Conservation (phyloP, 2,888 invertebrate genomes). For the Lapara coniferarum region DNA sequence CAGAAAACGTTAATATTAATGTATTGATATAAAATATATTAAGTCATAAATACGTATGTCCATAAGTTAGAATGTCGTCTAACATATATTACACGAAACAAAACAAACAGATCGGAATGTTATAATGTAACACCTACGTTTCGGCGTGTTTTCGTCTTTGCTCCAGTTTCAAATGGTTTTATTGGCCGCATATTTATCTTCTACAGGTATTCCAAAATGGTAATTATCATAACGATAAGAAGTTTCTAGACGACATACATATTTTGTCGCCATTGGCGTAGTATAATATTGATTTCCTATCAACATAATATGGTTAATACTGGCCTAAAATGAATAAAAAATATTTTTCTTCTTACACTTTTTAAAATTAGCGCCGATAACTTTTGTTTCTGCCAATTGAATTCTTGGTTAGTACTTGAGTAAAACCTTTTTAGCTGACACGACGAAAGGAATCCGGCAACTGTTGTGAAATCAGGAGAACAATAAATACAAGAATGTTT, state of each 20-base stretch:
- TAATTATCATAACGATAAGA: slow-evolving; percentile 9
- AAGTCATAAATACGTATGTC: not conserved
- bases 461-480: not conserved
- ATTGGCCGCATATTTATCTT: slow-evolving; percentile 37
- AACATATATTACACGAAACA: not conserved
- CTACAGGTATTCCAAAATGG: slow-evolving; percentile 14
- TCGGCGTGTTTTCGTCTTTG: slow-evolving; percentile 57
- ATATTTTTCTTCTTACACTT: no score
- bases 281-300: not conserved
- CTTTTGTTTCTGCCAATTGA: no score
- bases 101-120: slow-evolving; percentile 45
- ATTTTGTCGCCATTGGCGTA: not conserved
- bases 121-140: slow-evolving; percentile 51
- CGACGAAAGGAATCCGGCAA: slow-evolving; percentile 11
- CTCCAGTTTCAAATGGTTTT: slow-evolving; percentile 55
- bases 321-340: no score
- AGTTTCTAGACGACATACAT: slow-evolving; percentile 4
- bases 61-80: slow-evolving; percentile 10
- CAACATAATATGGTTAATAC: not conserved
- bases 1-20: not conserved
- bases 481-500: not conserved
- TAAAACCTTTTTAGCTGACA: not conserved
- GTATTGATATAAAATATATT: not conserved
- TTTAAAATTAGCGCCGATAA: no score
- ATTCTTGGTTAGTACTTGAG: no score